Evolutionary conservation across 2,888 invertebrate genomes (phyloP), one percentile per base, ranked within the genome.

Genomic region (Mythimna ferrago): DNA sequence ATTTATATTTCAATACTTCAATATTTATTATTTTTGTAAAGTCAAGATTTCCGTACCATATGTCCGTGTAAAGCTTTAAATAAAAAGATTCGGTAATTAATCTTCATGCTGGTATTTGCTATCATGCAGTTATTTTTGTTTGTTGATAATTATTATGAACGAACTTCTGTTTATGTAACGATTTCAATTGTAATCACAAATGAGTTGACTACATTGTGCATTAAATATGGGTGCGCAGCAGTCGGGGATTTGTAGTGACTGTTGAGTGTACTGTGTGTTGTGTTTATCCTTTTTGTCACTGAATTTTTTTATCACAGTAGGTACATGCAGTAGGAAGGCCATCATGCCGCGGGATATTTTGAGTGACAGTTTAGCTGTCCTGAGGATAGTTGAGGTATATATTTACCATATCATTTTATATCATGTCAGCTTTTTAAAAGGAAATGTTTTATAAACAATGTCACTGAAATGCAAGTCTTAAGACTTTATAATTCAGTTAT

Each of bases 301-400:
- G 26, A 66, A 73, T 71, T 78, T 76, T 78, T 86, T 79, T 84
- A 66, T 78, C 61, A 51, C 81, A 84, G 85, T 81, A 83, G 85
- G 76, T 86, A 79, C 73, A 79, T 84, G 84, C 85, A 76, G 80
- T 77, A 79, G 71, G 77, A 66, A 81, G 77, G 77, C 64, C 83
- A 89, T 67, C 83, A 97, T 98, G 97, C 97, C 97, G 84, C 96
- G 97, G 88, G 97, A 98, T 95, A 97, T 97, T 89, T 97, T 97
- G 85, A 97, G 97, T 90, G 97, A 97, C 89, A 97, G 97, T 92
- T 94, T 97, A 87, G 96, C 97, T 84, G 96, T 97, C 82, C 94
- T 97, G 82, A 96, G 97, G 89, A 96, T 97, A 89, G 94, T 97
- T 75, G 97, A 97, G 96, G 97, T 97, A 73, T 66, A 57, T 70